Evolutionary conservation across 2,888 invertebrate species (phyloP), one percentile per base, ranked within the genome.

Genomic region (Drosophila mayaguana): DNA sequence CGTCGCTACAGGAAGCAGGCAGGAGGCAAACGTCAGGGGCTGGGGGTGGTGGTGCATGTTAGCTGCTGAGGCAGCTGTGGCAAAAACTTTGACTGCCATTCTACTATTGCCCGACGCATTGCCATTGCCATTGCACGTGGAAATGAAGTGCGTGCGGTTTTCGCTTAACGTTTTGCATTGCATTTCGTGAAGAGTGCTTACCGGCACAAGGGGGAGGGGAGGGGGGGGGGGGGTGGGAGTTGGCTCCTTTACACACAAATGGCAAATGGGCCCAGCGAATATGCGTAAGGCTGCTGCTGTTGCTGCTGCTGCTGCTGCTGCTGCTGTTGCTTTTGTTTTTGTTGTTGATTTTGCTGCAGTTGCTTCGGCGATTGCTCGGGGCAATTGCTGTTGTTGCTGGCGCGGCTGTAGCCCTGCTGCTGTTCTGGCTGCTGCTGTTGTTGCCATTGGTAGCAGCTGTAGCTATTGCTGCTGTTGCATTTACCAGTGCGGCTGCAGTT

Each of bases 61-160:
- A 50, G 72, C 56, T 67, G 61, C 22, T 55, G 67, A 68, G 78
- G 73, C 63, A 38, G 48, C 25, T 57, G 61, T 43, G 46, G 78
- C 63, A 53, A 80, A 82, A 83, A 85, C 83, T 83, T 83, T 88
- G 68, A 75, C 83, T 79, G 78, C 69, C 83, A 88, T 83, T 85
- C 85, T 80, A 87, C 16, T 3, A 32, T 81, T 78, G 88, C 77
- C 78, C 69, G 57, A 82, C 70, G 76, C 88, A 78, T 73, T 77
- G 82, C 56, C 72, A 68, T 66, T 72, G 75, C 64, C 82, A 78
- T 67, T 73, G 88, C 84, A 88, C 83, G 81, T 88, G 88, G 54
- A 83, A 84, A 75, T 85, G 80, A 83, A 87, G 78, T 77, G 79
- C 69, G 74, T 72, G 80, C 50, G 75, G 78, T 75, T 78, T 75